These are phyloP conservation scores for Epinephelus fuscoguttatus DNA, from an alignment of 2,113 vertebrate genomes.

Conservation along the genomic window DNA sequence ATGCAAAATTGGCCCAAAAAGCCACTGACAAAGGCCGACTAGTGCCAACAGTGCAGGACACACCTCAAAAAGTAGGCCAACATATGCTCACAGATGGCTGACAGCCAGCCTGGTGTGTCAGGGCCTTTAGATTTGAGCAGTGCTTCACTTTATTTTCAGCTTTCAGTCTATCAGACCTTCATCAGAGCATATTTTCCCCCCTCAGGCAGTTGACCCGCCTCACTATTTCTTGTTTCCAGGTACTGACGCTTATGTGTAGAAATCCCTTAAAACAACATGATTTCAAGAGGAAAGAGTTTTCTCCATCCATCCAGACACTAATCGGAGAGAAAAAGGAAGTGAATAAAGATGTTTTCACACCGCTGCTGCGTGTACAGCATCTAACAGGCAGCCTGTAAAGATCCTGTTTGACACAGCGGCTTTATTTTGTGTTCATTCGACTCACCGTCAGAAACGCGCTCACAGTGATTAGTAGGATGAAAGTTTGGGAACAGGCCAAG, in stretches of 20 bases:
- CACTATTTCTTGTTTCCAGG: not conserved
- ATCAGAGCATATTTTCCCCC: no score
- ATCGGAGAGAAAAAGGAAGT: constrained; percentile 1
- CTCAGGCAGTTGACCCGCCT: not conserved
- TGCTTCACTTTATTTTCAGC: no score
- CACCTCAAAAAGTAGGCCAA: no score
- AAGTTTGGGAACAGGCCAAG: constrained; percentile 43
- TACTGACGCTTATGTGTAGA: not conserved
- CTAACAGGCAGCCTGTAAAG: constrained; percentile 23
- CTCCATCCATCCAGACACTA: not conserved
- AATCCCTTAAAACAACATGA: not conserved
- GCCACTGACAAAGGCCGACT: no score
- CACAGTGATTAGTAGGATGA: constrained; percentile 33
- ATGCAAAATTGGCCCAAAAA: no score
- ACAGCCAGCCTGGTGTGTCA: no score
- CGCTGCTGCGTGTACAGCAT: not conserved
- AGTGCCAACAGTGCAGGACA: no score
- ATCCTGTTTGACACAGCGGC: constrained; percentile 46
- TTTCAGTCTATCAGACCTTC: no score
- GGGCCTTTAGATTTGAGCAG: no score
- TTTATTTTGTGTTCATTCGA: constrained; percentile 29
- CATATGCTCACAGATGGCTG: no score
- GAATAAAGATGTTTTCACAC: constrained; percentile 25
- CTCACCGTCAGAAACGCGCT: constrained; percentile 18
- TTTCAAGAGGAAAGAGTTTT: constrained; percentile 5